phyloP scores from a whole-genome alignment of 2,888 invertebrate genomes.

The Rhorus exstirpatorius region DNA sequence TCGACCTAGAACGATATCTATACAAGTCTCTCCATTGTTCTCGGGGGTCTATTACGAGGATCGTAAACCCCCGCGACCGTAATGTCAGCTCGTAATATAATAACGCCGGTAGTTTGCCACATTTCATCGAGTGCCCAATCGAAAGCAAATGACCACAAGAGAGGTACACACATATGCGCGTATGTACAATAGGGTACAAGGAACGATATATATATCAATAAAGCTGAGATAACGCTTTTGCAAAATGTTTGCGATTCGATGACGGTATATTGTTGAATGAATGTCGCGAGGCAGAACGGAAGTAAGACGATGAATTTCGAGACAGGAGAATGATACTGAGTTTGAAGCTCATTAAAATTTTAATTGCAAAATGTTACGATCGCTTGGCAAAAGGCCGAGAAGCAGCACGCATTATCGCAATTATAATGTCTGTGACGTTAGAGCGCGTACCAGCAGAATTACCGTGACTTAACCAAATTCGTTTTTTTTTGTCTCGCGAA shows the following conservation, averaged over 20 bases:
- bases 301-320: conserved; percentile 37
- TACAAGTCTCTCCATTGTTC: conserved; percentile 64
- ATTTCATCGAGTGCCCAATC: conserved; percentile 67
- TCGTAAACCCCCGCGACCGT: conserved; percentile 66
- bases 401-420: neutral
- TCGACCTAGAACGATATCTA: conserved; percentile 56
- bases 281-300: conserved; percentile 15
- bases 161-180: conserved; percentile 3
- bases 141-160: conserved; percentile 60
- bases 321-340: conserved; percentile 29
- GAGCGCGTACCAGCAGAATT: no score
- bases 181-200: neutral
- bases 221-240: neutral
- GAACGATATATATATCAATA: neutral
- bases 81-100: conserved; percentile 69
- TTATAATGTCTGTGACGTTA: no score
- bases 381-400: neutral
- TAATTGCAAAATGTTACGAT: neutral
- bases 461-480: no score
- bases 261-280: neutral
- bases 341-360: conserved; percentile 52
- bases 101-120: conserved; percentile 63
- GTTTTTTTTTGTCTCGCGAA: neutral
- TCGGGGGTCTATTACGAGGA: conserved; percentile 58
- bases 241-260: neutral